Evolutionary conservation across 2,113 vertebrate genomes (phyloP).

Genomic region (Semnornis frantzii): DNA sequence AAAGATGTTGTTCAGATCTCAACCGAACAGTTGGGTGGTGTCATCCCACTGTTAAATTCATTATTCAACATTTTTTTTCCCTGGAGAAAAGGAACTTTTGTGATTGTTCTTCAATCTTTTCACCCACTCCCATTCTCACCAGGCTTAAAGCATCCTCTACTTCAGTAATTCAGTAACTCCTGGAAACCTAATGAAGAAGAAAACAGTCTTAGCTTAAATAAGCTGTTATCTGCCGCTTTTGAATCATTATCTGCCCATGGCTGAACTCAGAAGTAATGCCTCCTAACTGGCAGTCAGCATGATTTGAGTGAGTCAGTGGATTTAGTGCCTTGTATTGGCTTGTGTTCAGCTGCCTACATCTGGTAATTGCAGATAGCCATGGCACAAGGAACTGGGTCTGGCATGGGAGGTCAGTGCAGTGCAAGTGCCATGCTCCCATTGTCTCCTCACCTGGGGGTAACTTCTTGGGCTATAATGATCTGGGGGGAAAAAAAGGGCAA

Average conservation of each 20-base stretch:
- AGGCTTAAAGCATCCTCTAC: neutral
- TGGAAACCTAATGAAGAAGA: neutral
- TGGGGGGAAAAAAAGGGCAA: accelerated
- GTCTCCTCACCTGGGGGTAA: too few relatives aligned
- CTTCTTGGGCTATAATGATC: neutral
- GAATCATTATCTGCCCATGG: accelerated
- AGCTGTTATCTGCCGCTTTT: neutral
- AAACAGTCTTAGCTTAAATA: neutral
- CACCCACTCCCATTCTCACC: neutral
- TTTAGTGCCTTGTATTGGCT: too few relatives aligned
- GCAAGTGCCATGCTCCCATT: accelerated
- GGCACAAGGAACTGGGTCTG: neutral
- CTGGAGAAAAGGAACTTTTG: neutral
- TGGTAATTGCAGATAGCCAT: neutral
- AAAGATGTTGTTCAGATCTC: conserved; percentile 21
- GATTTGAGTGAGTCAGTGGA: too few relatives aligned
- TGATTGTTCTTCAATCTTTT: neutral
- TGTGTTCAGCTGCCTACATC: neutral
- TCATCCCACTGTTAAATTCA: neutral
- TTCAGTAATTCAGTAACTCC: neutral
- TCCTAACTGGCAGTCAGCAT: neutral
- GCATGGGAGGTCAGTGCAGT: neutral
- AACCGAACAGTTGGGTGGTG: neutral
- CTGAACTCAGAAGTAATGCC: neutral
- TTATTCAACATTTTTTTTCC: conserved; percentile 14